Conservation (phyloP, 2,888 invertebrate genomes). For the Coecobrya sp. region DNA sequence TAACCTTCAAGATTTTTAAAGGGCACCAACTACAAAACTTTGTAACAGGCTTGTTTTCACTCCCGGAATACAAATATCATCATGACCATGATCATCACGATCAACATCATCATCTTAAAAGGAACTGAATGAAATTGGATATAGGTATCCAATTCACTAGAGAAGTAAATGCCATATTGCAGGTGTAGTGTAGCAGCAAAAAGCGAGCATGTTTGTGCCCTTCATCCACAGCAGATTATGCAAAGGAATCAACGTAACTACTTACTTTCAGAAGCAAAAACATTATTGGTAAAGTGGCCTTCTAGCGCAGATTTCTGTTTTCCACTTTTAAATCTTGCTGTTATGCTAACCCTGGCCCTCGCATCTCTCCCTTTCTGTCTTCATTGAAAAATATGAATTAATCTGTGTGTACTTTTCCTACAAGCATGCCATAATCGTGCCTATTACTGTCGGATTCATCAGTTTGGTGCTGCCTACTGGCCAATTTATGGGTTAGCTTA, state of each 20-base stretch:
- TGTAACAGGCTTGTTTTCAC: slow-evolving; percentile 10
- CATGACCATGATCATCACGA: not conserved
- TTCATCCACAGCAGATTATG: slow-evolving; percentile 7
- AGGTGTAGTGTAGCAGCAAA: not conserved
- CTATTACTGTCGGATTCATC: slow-evolving; percentile 45
- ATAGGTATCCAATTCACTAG: not conserved
- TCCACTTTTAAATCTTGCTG: not conserved
- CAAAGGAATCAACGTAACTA: slow-evolving; percentile 25
- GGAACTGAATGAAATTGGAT: not conserved
- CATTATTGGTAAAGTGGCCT: not conserved
- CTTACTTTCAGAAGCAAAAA: slow-evolving; percentile 8
- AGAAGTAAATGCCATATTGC: not conserved
- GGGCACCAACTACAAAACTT: slow-evolving; percentile 24
- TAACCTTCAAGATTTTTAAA: slow-evolving; percentile 8
- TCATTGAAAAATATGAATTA: slow-evolving; percentile 43
- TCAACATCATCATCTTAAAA: not conserved
- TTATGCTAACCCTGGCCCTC: not conserved
- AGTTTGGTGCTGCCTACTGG: not conserved
- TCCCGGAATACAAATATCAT: slow-evolving; percentile 10
- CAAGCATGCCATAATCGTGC: slow-evolving; percentile 14
- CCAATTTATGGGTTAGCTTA: slow-evolving; percentile 53
- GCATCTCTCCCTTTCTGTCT: not conserved
- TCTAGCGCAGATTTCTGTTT: not conserved
- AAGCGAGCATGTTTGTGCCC: not conserved
- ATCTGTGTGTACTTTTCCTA: not conserved